Base-by-base conservation (phyloP, 2,888 invertebrate species). In the Drosophila acutilabella region DNA sequence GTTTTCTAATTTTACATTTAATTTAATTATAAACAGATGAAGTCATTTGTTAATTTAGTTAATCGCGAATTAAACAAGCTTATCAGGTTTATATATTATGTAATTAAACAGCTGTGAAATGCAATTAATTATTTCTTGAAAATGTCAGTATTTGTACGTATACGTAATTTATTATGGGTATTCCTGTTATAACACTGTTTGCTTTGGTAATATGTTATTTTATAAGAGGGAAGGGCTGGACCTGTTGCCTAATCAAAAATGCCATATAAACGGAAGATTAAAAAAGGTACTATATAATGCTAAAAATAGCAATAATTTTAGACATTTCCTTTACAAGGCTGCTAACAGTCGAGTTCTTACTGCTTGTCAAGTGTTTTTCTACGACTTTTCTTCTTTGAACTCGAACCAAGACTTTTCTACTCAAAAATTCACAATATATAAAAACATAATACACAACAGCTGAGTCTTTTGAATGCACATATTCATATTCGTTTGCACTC, bases 1-100 rank as follows among this genome's bases (percentile, higher is more conserved):
- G n/a, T 42, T 1, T 11, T 23, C 40, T 16, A 42, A 18, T n/a
- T 13, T n/a, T 36, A 36, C 36, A 1, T 36, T 2, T 18, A n/a
- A n/a, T 36, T 18, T 36, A n/a, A 20, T 20, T 48, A 54, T 54
- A 23, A 16, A 23, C 45, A 16, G 10, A 57, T 66, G 26, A 38
- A 58, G 59, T 71, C 59, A 56, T 67, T 51, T 47, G 14, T 51
- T 65, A 59, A 47, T 52, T 71, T 66, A 66, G 54, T 14, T 23
- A 44, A 56, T 36, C 20, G 14, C 20, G 6, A 1, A 44, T 33
- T 36, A 14, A 42, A 16, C 18, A n/a, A 33, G 16, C 36, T 50
- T 50, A 65, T 59, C 53, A 65, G 33, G 44, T 18, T 50, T 16
- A 18, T 14, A 18, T 14, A 33, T 11, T 13, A 66, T 18, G 38